Conservation (phyloP, 1,140 invertebrate genomes). For the Drosophila elegans region DNA sequence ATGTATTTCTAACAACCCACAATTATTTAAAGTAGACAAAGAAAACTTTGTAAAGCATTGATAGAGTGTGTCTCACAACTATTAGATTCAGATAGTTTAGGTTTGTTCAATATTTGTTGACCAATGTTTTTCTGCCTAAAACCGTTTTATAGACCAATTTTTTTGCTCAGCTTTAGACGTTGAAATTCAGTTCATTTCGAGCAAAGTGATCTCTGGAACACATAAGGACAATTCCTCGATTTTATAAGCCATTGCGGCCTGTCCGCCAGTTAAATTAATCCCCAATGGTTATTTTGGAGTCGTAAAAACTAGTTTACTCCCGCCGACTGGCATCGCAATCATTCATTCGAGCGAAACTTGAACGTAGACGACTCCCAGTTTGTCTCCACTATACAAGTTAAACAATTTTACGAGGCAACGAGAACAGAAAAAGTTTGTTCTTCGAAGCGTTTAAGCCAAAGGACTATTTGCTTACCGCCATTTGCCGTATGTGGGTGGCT, state of each 20-base stretch:
- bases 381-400: conserved; percentile 10
- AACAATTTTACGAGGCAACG: conserved; percentile 37
- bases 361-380: conserved; percentile 2
- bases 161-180: not conserved
- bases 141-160: not conserved
- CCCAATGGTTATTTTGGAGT: conserved; percentile 19
- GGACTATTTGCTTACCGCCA: conserved; percentile 65
- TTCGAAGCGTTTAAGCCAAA: conserved; percentile 65
- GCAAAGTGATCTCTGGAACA: not conserved
- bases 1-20: no score
- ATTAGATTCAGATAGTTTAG: no score
- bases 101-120: no score
- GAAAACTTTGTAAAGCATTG: no score
- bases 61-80: no score
- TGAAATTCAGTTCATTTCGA: not conserved
- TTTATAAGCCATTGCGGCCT: conserved; percentile 38
- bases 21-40: no score
- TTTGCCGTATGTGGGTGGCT: conserved; percentile 5
- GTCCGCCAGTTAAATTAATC: conserved; percentile 31
- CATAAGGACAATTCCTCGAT: conserved; percentile 11
- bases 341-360: conserved; percentile 14
- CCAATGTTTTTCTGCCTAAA: not conserved
- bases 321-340: conserved; percentile 20
- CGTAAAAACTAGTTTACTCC: conserved; percentile 29
- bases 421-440: conserved; percentile 50